Conservation (phyloP, 1,140 invertebrate genomes). For the Nasonia vitripennis region DNA sequence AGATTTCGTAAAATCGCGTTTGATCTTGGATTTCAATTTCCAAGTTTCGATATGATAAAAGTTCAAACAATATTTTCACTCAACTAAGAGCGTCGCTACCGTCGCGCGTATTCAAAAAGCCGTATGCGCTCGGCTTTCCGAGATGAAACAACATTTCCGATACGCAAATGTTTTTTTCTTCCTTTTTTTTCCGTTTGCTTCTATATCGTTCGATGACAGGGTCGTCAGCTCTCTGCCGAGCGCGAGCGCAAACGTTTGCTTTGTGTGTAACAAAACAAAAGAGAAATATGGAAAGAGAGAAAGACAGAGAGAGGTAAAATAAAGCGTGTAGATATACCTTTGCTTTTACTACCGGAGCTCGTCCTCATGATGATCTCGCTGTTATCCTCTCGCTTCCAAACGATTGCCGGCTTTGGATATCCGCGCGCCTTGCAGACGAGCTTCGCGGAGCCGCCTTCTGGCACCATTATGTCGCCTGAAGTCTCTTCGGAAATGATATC, state of each 20-base stretch:
- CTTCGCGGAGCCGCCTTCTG: slow-evolving; percentile 91
- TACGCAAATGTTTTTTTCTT: background rate
- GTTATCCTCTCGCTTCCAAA: slow-evolving; percentile 91
- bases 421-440: slow-evolving; percentile 90
- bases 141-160: background rate
- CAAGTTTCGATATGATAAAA: background rate
- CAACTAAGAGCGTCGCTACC: too few species aligned
- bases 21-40: too few species aligned
- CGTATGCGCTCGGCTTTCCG: background rate
- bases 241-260: background rate
- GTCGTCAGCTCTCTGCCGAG: background rate
- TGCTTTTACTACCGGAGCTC: slow-evolving; percentile 80
- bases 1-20: too few species aligned
- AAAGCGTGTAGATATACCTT: slow-evolving; percentile 76
- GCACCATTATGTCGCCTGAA: slow-evolving; percentile 92
- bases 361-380: slow-evolving; percentile 86
- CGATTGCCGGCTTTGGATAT: slow-evolving; percentile 88
- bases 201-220: background rate
- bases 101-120: background rate
- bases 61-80: background rate
- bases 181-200: background rate
- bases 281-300: background rate
- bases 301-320: background rate
- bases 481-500: slow-evolving; percentile 93
- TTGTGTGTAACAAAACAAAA: background rate